Percentiles rank a stretch among this genome's conserved stretches.
Evolutionary conservation across 2,113 vertebrate genomes (phyloP).

Genomic region (Epinephelus lanceolatus): DNA sequence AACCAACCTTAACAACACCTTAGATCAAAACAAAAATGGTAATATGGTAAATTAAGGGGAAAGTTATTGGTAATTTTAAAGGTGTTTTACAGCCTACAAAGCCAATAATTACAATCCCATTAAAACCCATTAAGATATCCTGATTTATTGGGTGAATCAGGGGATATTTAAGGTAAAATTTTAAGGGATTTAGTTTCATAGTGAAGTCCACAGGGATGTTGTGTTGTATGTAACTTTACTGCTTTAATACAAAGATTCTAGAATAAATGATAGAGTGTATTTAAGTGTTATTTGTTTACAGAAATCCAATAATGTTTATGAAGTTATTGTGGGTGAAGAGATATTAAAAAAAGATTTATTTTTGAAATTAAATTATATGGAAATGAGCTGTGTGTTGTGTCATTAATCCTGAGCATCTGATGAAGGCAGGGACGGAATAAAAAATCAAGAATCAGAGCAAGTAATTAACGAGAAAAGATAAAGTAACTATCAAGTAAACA

Average conservation of each 20-base stretch:
- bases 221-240: conserved; percentile 23
- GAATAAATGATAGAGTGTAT: conserved; percentile 54
- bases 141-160: background rate
- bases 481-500: too few species aligned
- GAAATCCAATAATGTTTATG: conserved; percentile 62
- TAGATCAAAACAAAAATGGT: background rate
- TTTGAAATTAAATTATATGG: conserved; percentile 82
- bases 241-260: conserved; percentile 57
- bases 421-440: background rate
- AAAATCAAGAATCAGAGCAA: too few species aligned
- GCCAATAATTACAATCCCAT: background rate
- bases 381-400: conserved; percentile 43
- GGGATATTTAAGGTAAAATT: background rate
- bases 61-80: background rate
- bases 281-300: conserved; percentile 73
- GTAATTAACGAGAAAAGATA: too few species aligned
- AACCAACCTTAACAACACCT: background rate
- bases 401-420: background rate
- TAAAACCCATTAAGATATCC: background rate
- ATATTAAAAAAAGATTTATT: conserved; percentile 80
- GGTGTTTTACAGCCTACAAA: background rate
- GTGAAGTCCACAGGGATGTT: conserved; percentile 13
- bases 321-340: conserved; percentile 64
- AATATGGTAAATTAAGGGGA: background rate
- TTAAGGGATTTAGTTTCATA: conserved; percentile 11